These are phyloP conservation scores for Montipora efflorescens DNA, from an alignment of 64 coral and sea anemone genomes.

Conservation along the genomic window DNA sequence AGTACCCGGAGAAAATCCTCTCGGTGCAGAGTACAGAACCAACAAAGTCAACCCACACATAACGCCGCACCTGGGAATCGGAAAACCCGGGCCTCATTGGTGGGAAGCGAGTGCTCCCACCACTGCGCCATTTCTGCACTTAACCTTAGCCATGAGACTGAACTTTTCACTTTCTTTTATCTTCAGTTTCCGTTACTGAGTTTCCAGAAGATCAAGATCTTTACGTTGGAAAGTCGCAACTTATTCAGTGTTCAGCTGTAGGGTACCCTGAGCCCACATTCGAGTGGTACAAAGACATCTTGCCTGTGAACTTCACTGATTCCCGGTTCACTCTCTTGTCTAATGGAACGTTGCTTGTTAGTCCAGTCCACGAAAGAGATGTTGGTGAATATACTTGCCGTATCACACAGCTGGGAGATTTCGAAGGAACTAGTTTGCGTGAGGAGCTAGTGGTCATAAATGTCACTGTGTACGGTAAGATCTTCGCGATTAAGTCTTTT, in stretches of 20 bases:
- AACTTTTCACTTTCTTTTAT: neutral
- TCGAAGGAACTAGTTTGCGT: constrained; percentile 24
- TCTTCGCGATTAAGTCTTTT: neutral
- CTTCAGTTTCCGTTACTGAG: constrained; percentile 72
- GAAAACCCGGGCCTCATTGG: too few species aligned
- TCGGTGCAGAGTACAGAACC: too few species aligned
- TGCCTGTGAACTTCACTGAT: constrained; percentile 7
- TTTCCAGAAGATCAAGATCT: constrained; percentile 66
- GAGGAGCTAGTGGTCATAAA: constrained; percentile 52
- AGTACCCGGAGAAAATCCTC: too few species aligned
- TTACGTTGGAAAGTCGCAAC: constrained; percentile 23
- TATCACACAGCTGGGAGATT: constrained; percentile 76
- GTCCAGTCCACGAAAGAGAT: constrained; percentile 64
- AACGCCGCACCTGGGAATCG: too few species aligned
- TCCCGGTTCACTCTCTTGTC: constrained; percentile 60
- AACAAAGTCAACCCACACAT: too few species aligned
- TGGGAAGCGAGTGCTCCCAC: too few species aligned
- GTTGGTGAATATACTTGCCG: constrained; percentile 65
- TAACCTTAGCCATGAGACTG: neutral
- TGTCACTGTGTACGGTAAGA: constrained; percentile 80
- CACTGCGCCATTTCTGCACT: too few species aligned
- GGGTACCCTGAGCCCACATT: constrained; percentile 71
- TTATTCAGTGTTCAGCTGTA: constrained; percentile 62
- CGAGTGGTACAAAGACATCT: constrained; percentile 78
- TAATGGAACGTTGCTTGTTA: constrained; percentile 73